Conservation (phyloP, 2,113 vertebrate species). For the Hirundichthys speculiger region DNA sequence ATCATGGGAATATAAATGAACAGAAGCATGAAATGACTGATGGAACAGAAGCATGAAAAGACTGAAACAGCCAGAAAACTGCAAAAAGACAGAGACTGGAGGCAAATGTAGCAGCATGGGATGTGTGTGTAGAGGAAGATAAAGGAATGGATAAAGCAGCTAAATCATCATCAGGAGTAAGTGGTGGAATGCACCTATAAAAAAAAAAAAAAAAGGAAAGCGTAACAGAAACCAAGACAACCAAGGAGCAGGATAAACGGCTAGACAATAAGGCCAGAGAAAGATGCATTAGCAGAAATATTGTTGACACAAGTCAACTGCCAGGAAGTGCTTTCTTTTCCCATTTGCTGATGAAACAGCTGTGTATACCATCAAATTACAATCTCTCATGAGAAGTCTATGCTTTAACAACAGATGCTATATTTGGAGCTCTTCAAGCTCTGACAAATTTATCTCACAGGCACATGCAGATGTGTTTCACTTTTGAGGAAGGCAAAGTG, state of each 20-base stretch:
- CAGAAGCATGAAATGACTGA: conserved; percentile 15
- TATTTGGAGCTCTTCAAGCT: conserved; percentile 37
- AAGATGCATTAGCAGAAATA: conserved; percentile 29
- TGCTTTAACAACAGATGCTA: conserved; percentile 10
- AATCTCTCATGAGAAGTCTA: conserved; percentile 16
- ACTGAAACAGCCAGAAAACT: conserved; percentile 13
- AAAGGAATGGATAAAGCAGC: conserved; percentile 16
- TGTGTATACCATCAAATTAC: conserved; percentile 29
- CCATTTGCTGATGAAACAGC: conserved; percentile 40
- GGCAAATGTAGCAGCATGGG: conserved; percentile 38
- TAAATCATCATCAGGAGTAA: conserved; percentile 30
- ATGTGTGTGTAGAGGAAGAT: conserved; percentile 14
- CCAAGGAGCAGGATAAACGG: conserved; percentile 12
- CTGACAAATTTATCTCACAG: conserved; percentile 19
- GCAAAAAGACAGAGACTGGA: conserved; percentile 49
- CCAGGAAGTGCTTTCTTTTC: conserved; percentile 32
- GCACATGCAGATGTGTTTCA: conserved; percentile 4
- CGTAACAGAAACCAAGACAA: conserved; percentile 5
- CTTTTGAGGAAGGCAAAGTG: conserved; percentile 19
- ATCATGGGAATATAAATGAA: conserved; percentile 17
- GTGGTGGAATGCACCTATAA: neutral
- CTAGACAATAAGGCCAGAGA: conserved; percentile 3
- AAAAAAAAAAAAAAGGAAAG: conserved; percentile 2
- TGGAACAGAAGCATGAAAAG: conserved; percentile 19
- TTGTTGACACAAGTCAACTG: conserved; percentile 32